A percentile compares a stretch with the other conserved stretches of the same genome.
These are phyloP conservation scores for Gandaritis pyraliata DNA, from an alignment of 2,888 invertebrate species.

Conservation along the genomic window DNA sequence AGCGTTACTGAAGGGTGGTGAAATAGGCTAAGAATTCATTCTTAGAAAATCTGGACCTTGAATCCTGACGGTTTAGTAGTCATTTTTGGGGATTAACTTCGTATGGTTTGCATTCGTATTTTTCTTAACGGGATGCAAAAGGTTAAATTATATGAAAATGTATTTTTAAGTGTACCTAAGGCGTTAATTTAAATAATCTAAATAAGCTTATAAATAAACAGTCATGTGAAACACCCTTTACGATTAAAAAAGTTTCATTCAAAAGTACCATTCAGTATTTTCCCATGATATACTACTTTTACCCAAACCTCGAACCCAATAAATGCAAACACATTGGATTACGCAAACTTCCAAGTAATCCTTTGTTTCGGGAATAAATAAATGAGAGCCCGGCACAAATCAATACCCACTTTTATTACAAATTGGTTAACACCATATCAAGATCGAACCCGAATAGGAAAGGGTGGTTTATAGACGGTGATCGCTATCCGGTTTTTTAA, in stretches of 20 bases:
- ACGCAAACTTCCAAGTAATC: constrained; percentile 25
- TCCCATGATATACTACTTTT: neutral
- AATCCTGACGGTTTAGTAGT: no score
- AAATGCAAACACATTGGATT: constrained; percentile 21
- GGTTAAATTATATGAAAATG: no score
- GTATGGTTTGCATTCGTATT: no score
- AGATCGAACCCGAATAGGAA: constrained; percentile 12
- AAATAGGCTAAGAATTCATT: no score
- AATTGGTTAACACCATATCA: constrained; percentile 42
- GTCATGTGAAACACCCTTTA: no score
- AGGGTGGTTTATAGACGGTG: neutral
- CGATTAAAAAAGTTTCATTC: constrained; percentile 8
- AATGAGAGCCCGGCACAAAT: constrained; percentile 33
- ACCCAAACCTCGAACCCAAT: constrained; percentile 17
- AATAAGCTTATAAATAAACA: no score
- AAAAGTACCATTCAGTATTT: neutral
- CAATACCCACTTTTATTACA: constrained; percentile 44
- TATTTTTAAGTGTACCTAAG: no score
- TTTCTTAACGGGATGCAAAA: no score
- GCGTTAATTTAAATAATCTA: no score
- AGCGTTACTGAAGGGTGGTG: no score
- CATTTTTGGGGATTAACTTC: no score
- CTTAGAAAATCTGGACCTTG: no score
- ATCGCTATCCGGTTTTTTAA: neutral
- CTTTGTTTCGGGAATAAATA: constrained; percentile 31